A percentile compares a stretch with the other conserved stretches of the same genome.
phyloP scores from a whole-genome alignment of 2,888 invertebrate species.

The Psylliodes chrysocephalus region DNA sequence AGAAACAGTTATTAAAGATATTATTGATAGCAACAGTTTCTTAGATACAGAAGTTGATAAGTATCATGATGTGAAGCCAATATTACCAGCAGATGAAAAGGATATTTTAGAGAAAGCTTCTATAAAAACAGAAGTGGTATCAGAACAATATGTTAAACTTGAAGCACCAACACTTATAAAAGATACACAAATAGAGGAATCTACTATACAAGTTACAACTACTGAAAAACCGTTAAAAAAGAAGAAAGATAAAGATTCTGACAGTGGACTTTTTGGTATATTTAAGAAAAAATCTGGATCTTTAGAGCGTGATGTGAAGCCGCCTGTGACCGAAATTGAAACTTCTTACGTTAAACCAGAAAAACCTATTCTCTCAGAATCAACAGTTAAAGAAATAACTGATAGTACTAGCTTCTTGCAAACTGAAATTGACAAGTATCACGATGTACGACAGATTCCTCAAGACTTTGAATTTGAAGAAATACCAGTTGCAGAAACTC shows the following conservation, averaged over 20 bases:
- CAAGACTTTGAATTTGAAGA: constrained; percentile 10
- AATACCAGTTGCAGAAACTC: neutral
- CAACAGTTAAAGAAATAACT: constrained; percentile 26
- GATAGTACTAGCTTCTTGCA: constrained; percentile 40
- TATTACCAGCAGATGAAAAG: too few species aligned
- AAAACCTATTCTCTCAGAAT: constrained; percentile 19
- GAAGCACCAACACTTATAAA: neutral
- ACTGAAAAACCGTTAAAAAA: too few species aligned
- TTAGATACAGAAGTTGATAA: constrained; percentile 32
- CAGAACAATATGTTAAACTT: constrained; percentile 8
- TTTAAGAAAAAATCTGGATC: constrained; percentile 31
- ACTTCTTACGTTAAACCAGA: constrained; percentile 19
- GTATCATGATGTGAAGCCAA: constrained; percentile 35
- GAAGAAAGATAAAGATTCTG: constrained; percentile 21
- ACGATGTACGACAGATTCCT: constrained; percentile 44
- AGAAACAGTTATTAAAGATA: constrained; percentile 38
- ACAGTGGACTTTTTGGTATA: constrained; percentile 27
- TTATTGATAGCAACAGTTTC: constrained; percentile 43
- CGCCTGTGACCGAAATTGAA: neutral
- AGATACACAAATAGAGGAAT: neutral
- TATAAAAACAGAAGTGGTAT: neutral
- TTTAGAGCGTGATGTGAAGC: constrained; percentile 26
- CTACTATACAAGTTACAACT: too few species aligned
- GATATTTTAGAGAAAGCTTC: too few species aligned
- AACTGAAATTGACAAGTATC: constrained; percentile 47